A percentile compares a stretch with the other conserved stretches of the same genome.
These are phyloP conservation scores for Geopemphigus sp. DNA, from an alignment of 1,140 invertebrate genomes.

Conservation along the genomic window DNA sequence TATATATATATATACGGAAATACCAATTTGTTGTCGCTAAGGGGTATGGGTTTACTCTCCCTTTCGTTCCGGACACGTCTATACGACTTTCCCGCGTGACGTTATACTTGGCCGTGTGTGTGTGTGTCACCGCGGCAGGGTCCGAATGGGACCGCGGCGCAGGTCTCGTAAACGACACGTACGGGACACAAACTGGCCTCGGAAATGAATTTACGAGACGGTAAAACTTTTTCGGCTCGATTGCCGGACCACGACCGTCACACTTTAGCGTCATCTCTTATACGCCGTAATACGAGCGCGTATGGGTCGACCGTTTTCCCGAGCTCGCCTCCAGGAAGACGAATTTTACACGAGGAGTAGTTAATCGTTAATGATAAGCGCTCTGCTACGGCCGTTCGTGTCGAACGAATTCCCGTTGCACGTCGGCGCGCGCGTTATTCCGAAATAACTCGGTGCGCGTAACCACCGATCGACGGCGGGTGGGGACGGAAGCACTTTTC, in stretches of 20 bases:
- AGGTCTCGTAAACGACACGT: slow-evolving; percentile 13
- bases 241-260: neutral
- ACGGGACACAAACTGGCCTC: slow-evolving; percentile 7
- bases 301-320: too few species aligned
- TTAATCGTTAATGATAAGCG: too few species aligned
- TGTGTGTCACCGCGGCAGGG: too few species aligned
- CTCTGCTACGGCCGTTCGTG: too few species aligned
- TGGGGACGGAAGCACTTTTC: neutral
- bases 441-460: too few species aligned
- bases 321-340: too few species aligned
- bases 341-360: too few species aligned
- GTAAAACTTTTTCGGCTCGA: slow-evolving; percentile 42
- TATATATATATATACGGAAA: neutral
- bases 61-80: neutral
- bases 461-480: too few species aligned
- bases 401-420: too few species aligned
- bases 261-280: neutral
- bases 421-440: too few species aligned
- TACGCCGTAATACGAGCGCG: too few species aligned
- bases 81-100: neutral
- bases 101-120: neutral
- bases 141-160: too few species aligned
- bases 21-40: slow-evolving; percentile 27
- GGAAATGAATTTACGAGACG: slow-evolving; percentile 31
- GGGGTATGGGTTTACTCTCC: neutral